phyloP scores from a whole-genome alignment of 2,113 vertebrate genomes.

The Ictidomys tridecemlineatus region DNA sequence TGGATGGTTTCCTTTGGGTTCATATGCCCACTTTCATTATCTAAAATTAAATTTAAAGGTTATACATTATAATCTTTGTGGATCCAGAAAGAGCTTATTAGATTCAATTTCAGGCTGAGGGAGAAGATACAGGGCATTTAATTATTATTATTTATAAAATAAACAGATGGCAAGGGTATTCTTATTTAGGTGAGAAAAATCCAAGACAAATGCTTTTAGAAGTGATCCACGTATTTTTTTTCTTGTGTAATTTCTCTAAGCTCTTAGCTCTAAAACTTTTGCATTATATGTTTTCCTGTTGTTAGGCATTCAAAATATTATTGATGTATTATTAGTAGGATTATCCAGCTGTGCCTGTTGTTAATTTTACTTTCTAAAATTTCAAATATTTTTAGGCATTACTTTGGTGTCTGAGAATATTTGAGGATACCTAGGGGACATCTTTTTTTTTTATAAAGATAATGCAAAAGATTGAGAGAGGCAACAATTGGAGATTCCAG shows the following conservation, averaged over 20 bases:
- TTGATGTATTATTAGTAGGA: conserved; percentile 66
- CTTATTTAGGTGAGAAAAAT: conserved; percentile 77
- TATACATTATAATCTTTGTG: conserved; percentile 45
- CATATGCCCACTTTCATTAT: conserved; percentile 60
- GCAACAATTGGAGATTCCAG: background rate
- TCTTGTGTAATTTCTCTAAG: conserved; percentile 66
- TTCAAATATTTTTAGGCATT: conserved; percentile 52
- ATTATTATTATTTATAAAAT: conserved; percentile 65
- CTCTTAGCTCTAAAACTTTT: conserved; percentile 74
- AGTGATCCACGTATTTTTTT: conserved; percentile 62
- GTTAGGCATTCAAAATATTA: conserved; percentile 60
- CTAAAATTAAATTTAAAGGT: conserved; percentile 45
- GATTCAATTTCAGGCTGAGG: conserved; percentile 52
- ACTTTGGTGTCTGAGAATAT: background rate
- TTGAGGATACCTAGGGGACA: background rate
- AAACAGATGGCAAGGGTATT: conserved; percentile 83
- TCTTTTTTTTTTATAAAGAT: background rate
- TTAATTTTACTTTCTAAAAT: conserved; percentile 75
- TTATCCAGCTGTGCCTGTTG: conserved; percentile 8
- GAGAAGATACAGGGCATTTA: conserved; percentile 57
- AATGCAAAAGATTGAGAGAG: background rate
- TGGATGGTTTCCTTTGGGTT: conserved; percentile 62
- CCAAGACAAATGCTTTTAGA: too few species aligned
- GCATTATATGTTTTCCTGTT: conserved; percentile 26
- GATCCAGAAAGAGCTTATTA: conserved; percentile 75